A percentile compares a stretch with the other conserved stretches of the same genome.
phyloP scores from a whole-genome alignment of 1,140 invertebrate genomes.

The Eumeta japonica region DNA sequence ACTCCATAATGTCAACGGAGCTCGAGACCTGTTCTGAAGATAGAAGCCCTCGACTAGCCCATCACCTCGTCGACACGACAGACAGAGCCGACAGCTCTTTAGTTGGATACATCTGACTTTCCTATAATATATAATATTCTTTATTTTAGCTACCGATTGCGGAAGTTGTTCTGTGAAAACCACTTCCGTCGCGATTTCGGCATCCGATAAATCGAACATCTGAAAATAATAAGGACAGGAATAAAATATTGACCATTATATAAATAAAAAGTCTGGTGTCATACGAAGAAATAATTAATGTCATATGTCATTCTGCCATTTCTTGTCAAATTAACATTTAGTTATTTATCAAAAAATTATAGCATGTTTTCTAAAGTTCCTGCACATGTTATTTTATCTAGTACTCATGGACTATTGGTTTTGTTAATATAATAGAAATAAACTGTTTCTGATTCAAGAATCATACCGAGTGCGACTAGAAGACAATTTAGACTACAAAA shows the following conservation, averaged over 20 bases:
- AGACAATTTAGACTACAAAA: slow-evolving; percentile 14
- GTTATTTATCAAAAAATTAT: slow-evolving; percentile 3
- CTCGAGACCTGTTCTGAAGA: too few species aligned
- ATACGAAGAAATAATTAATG: not conserved
- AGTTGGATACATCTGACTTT: slow-evolving; percentile 38
- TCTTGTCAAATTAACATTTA: slow-evolving; percentile 11
- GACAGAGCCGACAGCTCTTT: slow-evolving; percentile 47
- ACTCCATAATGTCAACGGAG: too few species aligned
- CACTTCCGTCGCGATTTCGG: slow-evolving; percentile 52
- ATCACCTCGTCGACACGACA: slow-evolving; percentile 50
- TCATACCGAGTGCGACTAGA: slow-evolving; percentile 13
- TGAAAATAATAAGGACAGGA: slow-evolving; percentile 19
- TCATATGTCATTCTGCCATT: slow-evolving; percentile 1
- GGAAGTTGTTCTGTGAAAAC: slow-evolving; percentile 48
- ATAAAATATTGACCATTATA: slow-evolving; percentile 6
- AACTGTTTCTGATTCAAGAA: slow-evolving; percentile 5
- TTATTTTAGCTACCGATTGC: slow-evolving; percentile 45
- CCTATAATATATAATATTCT: slow-evolving; percentile 45
- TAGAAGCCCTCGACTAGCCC: slow-evolving; percentile 49
- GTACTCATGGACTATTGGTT: slow-evolving; percentile 1
- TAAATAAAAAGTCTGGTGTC: slow-evolving; percentile 1
- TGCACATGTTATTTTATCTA: slow-evolving; percentile 1
- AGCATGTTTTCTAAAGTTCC: slow-evolving; percentile 2
- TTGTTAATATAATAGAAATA: slow-evolving; percentile 1
- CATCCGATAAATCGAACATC: slow-evolving; percentile 53